Evolutionary conservation across 2,113 vertebrate genomes (phyloP).

Genomic region (Grammomys surdaster): DNA sequence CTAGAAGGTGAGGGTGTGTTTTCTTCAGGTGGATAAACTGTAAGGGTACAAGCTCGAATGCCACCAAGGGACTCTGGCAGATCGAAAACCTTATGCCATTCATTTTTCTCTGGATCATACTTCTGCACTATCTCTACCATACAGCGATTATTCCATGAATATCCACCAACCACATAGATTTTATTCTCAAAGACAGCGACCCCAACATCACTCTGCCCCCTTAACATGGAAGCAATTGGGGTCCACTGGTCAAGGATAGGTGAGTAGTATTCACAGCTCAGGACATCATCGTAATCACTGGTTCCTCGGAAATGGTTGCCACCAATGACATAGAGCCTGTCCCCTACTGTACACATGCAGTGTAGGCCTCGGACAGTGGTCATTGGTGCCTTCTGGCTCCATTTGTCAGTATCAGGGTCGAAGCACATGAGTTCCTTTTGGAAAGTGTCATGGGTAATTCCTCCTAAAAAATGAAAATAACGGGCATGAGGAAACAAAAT

Average conservation of each 20-base stretch:
- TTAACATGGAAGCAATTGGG: conserved; percentile 97
- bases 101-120: conserved; percentile 98
- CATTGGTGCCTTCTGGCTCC: conserved; percentile 99
- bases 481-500: conserved; percentile 27
- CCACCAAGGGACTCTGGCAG: conserved; percentile 99
- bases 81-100: conserved; percentile 99
- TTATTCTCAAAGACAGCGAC: conserved; percentile 99
- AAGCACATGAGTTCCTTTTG: conserved; percentile 99
- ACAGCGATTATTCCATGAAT: conserved; percentile 99
- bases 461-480: conserved; percentile 88
- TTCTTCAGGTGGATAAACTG: conserved; percentile 97
- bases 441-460: conserved; percentile 99
- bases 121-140: conserved; percentile 99
- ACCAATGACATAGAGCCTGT: conserved; percentile 98
- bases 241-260: conserved; percentile 98
- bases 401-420: conserved; percentile 98
- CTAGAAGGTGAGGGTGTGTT: conserved; percentile 95
- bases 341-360: conserved; percentile 99
- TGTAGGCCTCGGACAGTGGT: conserved; percentile 98
- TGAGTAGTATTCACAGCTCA: conserved; percentile 99
- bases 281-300: conserved; percentile 98
- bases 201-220: conserved; percentile 98
- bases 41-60: conserved; percentile 98
- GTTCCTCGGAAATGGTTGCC: conserved; percentile 99
- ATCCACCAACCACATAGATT: conserved; percentile 99